Percentiles rank a stretch among this genome's conserved stretches.
These are phyloP conservation scores for Chrosomus eos DNA, from an alignment of 2,797 vertebrate species.

Conservation along the genomic window DNA sequence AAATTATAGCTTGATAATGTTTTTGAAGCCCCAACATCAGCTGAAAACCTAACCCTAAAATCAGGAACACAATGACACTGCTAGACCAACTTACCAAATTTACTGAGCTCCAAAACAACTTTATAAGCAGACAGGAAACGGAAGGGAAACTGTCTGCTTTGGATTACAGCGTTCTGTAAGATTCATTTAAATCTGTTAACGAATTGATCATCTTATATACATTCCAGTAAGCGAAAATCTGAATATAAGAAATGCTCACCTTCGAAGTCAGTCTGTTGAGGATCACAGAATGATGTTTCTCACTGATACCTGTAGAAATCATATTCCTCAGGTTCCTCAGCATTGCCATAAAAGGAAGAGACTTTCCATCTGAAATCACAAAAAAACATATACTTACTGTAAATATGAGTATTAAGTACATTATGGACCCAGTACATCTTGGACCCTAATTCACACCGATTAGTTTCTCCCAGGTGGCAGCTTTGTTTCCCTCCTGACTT, in stretches of 20 bases:
- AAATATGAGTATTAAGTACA: too few relatives aligned
- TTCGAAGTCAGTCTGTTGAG: constrained; percentile 79
- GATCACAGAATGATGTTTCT: constrained; percentile 80
- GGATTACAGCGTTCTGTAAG: constrained; percentile 80
- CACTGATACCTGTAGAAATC: constrained; percentile 81
- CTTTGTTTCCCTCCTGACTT: constrained; percentile 81
- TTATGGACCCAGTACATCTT: neutral
- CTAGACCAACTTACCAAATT: constrained; percentile 65
- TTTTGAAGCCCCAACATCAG: too few relatives aligned
- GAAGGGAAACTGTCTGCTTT: constrained; percentile 88
- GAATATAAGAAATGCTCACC: constrained; percentile 65
- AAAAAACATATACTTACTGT: constrained; percentile 52
- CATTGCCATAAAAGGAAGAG: constrained; percentile 92
- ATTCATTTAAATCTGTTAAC: neutral
- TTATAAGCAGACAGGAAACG: constrained; percentile 89
- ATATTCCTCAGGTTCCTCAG: constrained; percentile 89
- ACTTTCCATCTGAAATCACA: constrained; percentile 75
- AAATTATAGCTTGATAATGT: neutral
- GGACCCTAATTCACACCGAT: constrained; percentile 75
- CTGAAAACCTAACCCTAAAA: neutral
- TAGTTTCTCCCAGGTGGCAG: constrained; percentile 85
- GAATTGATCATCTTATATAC: neutral
- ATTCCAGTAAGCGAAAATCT: neutral
- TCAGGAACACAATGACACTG: neutral
- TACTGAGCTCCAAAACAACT: constrained; percentile 78